Evolutionary conservation across 2,113 vertebrate species (phyloP), one percentile per base, ranked within the genome.

Genomic region (Myiagra hebetior): DNA sequence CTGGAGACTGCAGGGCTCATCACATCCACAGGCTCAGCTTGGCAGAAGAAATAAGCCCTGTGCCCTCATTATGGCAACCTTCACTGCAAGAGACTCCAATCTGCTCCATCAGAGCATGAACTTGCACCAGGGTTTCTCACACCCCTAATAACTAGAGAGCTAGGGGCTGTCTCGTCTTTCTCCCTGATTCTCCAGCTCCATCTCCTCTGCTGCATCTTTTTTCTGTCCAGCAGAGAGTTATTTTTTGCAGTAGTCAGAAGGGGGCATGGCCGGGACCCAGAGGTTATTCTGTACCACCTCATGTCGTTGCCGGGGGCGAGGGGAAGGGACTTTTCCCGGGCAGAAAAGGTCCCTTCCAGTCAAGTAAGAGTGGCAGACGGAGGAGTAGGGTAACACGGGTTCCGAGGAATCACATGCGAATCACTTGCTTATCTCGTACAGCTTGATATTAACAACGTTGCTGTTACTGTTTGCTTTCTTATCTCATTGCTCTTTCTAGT

Each of bases 351-450:
- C 24, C 23, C 11, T 89, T 60, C 24, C 24, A 46, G 28, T n/a
- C 10, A 16, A 46, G 28, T 24, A 14, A 53, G 55, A 39, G 41
- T 7, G 55, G 41, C 24, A 41, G 28, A 68, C 46, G 24, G 21
- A 76, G 30, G 24, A 24, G n/a, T 19, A 4, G 4, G 20, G 20
- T 47, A 53, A 53, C 1, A 0, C 11, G 0, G 0, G 17, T 47
- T 82, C 9, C 0, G 1, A 20, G 27, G 12, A 62, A 20, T 39
- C 15, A 8, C 1, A 0, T 9, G 17, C 10, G 30, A 31, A 35
- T 60, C 8, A 10, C 31, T 47, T 62, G 17, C n/a, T 47, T 22
- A 0, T 46, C 55, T 15, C n/a, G 7, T 35, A 15, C 20, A 19
- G 17, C 24, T 62, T 47, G 20, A 15, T 53, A 22, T 47, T 46